Conservation (phyloP, 2,888 invertebrate genomes). For the Pecten maximus region DNA sequence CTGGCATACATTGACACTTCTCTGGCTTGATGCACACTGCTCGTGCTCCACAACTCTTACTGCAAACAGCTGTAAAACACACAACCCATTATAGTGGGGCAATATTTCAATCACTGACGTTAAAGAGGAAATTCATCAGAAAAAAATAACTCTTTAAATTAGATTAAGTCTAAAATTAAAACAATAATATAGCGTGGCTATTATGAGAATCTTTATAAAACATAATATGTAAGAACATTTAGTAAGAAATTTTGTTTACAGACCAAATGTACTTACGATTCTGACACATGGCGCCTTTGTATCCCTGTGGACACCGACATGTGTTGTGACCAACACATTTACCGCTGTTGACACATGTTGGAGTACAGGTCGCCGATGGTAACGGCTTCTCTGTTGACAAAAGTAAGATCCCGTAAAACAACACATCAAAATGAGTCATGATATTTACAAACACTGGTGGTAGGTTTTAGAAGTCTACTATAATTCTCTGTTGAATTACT, state of each 20-base stretch:
- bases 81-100: not conserved
- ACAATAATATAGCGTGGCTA: not conserved
- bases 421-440: not conserved
- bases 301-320: slow-evolving; percentile 77
- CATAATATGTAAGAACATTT: not conserved
- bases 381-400: slow-evolving; percentile 53
- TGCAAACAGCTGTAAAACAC: slow-evolving; percentile 76
- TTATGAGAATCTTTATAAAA: not conserved
- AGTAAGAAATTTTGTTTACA: not conserved
- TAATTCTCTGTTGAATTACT: too few species aligned
- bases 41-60: slow-evolving; percentile 75
- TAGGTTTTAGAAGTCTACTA: too few species aligned
- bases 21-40: slow-evolving; percentile 77
- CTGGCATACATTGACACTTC: slow-evolving; percentile 76
- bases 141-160: not conserved
- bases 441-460: too few species aligned
- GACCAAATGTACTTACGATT: slow-evolving; percentile 73
- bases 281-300: slow-evolving; percentile 80
- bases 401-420: not conserved
- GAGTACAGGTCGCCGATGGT: slow-evolving; percentile 64
- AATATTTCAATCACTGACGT: not conserved
- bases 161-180: not conserved
- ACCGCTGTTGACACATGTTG: slow-evolving; percentile 78
- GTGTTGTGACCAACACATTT: slow-evolving; percentile 74
- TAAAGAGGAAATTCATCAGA: not conserved